Conservation (phyloP, 2,113 vertebrate genomes). For the Tragelaphus strepsiceros region DNA sequence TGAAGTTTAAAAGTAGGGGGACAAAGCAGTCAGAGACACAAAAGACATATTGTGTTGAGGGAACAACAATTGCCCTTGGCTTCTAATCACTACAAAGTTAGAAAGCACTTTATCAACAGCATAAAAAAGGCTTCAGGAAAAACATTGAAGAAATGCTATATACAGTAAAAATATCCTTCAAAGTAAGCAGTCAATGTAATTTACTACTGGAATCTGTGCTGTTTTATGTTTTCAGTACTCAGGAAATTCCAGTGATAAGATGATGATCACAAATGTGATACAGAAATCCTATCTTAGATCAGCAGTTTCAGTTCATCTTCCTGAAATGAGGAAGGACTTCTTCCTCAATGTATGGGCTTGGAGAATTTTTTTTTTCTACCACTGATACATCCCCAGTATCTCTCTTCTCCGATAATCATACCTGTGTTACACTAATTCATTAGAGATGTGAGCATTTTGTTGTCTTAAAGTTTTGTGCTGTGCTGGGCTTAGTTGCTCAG, state of each 20-base stretch:
- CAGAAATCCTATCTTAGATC: background rate
- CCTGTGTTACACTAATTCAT: background rate
- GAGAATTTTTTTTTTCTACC: background rate
- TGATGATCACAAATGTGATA: background rate
- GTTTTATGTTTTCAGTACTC: background rate
- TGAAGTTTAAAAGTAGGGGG: background rate
- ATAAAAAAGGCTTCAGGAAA: background rate
- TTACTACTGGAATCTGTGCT: background rate
- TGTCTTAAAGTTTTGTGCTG: background rate
- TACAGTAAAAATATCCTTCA: background rate
- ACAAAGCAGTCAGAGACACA: background rate
- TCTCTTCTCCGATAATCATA: background rate
- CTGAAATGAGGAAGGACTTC: background rate
- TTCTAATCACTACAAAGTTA: background rate
- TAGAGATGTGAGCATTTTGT: background rate
- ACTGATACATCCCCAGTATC: background rate
- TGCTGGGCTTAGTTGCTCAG: background rate
- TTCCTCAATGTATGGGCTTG: background rate
- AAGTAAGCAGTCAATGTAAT: background rate
- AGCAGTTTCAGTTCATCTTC: background rate
- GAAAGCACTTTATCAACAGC: too few species aligned
- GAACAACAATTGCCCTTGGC: background rate
- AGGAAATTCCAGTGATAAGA: background rate
- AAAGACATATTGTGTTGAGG: background rate
- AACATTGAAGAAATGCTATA: background rate